phyloP scores from a whole-genome alignment of 2,797 vertebrate genomes.

The Myotis planiceps region DNA sequence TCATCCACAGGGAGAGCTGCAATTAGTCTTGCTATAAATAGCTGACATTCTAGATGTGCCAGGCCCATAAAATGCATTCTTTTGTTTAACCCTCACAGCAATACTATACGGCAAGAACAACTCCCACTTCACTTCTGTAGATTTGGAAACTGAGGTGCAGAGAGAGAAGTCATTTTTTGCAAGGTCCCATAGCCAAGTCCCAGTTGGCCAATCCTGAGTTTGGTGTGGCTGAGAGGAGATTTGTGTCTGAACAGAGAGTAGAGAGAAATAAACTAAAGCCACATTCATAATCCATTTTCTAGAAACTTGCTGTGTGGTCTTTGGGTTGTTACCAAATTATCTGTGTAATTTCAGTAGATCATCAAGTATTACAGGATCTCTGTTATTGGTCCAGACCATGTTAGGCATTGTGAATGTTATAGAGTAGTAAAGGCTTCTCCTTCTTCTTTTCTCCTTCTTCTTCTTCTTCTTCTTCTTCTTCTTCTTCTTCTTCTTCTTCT shows the following conservation, averaged over 20 bases:
- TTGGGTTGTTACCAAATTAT: background rate
- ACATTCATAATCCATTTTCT: background rate
- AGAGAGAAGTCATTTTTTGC: background rate
- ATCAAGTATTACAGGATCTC: background rate
- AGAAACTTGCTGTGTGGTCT: background rate
- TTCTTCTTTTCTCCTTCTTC: too few species aligned
- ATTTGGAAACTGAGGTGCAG: background rate
- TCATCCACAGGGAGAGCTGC: background rate
- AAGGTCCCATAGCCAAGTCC: background rate
- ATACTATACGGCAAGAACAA: background rate
- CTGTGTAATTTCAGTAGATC: background rate
- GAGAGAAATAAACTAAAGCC: background rate
- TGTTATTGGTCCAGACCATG: background rate
- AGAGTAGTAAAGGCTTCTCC: background rate
- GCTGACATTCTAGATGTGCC: background rate
- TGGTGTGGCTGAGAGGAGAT: background rate
- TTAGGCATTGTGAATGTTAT: background rate
- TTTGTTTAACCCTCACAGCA: background rate
- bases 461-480: too few species aligned
- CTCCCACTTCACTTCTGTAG: background rate
- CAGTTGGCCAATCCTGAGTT: background rate
- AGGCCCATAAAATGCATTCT: background rate
- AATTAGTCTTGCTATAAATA: background rate
- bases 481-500: too few species aligned
- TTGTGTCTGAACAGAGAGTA: background rate